Evolutionary conservation across 2,113 vertebrate species (phyloP).

Genomic region (Bambusicola thoracicus): DNA sequence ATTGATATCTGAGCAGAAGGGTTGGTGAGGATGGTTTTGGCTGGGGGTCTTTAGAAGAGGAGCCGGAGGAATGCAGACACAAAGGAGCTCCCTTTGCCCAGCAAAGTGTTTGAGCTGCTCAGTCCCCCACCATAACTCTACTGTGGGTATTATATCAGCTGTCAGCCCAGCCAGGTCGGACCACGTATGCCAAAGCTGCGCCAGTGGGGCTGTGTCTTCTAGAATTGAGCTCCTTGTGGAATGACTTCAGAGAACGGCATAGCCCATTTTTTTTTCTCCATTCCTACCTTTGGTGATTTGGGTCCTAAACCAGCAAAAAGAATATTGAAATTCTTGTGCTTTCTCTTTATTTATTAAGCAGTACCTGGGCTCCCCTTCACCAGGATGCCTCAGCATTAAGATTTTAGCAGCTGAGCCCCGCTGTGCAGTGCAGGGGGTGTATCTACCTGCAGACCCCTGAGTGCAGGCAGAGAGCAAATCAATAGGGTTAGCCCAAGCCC

Average conservation of each 20-base stretch:
- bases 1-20: not conserved
- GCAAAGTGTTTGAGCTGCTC: not conserved
- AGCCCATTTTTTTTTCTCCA: not conserved
- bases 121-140: not conserved
- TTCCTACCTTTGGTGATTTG: not conserved
- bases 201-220: not conserved
- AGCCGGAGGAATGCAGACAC: not conserved
- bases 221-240: not conserved
- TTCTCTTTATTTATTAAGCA: constrained; percentile 4
- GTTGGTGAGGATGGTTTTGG: not conserved
- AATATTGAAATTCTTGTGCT: not conserved
- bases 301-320: not conserved
- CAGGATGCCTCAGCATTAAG: not conserved
- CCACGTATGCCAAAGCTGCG: not conserved
- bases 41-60: not conserved
- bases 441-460: not conserved
- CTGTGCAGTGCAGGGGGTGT: not conserved
- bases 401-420: not conserved
- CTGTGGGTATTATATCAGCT: not conserved
- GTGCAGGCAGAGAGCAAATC: not conserved
- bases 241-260: not conserved
- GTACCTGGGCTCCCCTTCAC: not conserved
- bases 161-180: not conserved
- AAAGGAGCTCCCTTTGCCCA: not conserved
- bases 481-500: not conserved